Percentiles rank a stretch among this genome's conserved stretches.
These are phyloP conservation scores for Novumbra hubbsi DNA, from an alignment of 2,797 vertebrate species.

Conservation along the genomic window DNA sequence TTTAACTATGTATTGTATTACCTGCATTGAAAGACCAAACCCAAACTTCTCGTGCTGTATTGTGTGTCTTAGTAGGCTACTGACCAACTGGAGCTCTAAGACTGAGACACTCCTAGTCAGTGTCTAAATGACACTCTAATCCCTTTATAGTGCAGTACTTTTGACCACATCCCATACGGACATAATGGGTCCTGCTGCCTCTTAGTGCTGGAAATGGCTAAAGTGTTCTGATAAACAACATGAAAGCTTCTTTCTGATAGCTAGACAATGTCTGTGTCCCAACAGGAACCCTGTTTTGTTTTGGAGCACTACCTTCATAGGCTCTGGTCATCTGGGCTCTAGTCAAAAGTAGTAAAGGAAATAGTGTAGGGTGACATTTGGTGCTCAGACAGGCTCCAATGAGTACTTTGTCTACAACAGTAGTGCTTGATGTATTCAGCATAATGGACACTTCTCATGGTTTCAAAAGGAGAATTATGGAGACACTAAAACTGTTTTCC, in stretches of 20 bases:
- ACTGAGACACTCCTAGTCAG: slow-evolving; percentile 18
- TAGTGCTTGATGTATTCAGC: slow-evolving; percentile 43
- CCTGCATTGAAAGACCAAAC: slow-evolving; percentile 52
- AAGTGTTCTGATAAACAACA: slow-evolving; percentile 48
- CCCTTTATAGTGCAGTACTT: neutral
- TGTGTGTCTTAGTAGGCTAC: neutral
- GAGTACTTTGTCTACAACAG: neutral
- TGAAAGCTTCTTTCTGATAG: slow-evolving; percentile 10
- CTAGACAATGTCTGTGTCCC: neutral
- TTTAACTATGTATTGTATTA: slow-evolving; percentile 36
- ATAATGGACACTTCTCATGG: slow-evolving; percentile 58
- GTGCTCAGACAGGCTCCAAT: neutral
- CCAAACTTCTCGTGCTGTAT: slow-evolving; percentile 17
- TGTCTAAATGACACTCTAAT: neutral
- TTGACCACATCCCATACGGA: neutral
- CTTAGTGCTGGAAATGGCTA: slow-evolving; percentile 36
- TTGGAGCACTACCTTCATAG: neutral
- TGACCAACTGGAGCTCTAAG: neutral
- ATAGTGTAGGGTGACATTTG: neutral
- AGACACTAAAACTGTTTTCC: slow-evolving; percentile 35
- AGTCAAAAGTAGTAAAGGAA: neutral
- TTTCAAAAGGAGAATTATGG: neutral
- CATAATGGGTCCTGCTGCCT: slow-evolving; percentile 29
- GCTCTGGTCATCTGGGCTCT: neutral
- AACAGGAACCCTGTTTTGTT: neutral